Base-by-base conservation (phyloP, 2,888 invertebrate species). In the Tethea ocularis region DNA sequence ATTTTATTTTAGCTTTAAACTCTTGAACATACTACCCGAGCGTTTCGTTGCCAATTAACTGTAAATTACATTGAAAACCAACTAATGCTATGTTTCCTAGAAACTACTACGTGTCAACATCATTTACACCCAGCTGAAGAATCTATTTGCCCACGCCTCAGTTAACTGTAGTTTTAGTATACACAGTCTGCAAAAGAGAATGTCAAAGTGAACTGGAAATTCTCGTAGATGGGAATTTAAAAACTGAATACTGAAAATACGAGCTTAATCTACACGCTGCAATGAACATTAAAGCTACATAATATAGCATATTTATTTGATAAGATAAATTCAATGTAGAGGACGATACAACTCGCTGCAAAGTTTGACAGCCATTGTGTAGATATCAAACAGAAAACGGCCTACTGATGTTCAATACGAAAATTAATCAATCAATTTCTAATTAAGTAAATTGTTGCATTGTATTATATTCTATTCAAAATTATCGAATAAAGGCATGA, bases 361-460 rank as follows among this genome's bases (percentile, higher is more conserved):
- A 78, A 80, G 58, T 80, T 78, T 74, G 78, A 77, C 79, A 75
- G 72, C 71, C 75, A 75, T 77, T 77, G 72, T 78, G 61, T 67
- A 71, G 70, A 70, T 70, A 71, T 69, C 72, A 70, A 69, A 63
- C 55, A 63, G 66, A 66, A 68, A 68, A 68, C n/a, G 7, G 20
- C 46, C 46, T 10, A n/a, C 46, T 20, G 20, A 17, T 46, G 20
- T 46, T 20, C 46, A 46, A 46, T 46, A 46, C 10, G 46, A 20
- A 46, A 46, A 46, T 46, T 46, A 46, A 46, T 46, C 46, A 46
- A 46, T 46, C 46, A 46, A 46, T 46, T 46, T 46, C 46, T 46
- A 20, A 20, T 46, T 46, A 46, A 20, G 46, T 46, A 46, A 46
- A 17, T 20, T 46, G 46, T 46, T 20, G 20, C 46, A 46, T 46